Evolutionary conservation across 92 coral and sea anemone genomes (phyloP).

Genomic region (Porites lobata): DNA sequence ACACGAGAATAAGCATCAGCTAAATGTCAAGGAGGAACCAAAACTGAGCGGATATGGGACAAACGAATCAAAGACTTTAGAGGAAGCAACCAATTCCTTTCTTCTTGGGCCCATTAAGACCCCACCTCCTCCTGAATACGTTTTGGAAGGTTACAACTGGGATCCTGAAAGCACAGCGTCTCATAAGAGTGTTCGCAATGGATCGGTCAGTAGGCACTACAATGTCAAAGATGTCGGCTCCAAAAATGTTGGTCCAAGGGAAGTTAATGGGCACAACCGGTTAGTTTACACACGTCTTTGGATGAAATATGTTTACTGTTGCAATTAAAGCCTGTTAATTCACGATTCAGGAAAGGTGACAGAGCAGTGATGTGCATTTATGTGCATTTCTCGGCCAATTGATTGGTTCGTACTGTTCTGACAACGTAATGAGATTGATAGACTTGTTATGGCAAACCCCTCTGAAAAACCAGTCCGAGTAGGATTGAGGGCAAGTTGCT

Average conservation of each 20-base stretch:
- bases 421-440: no score
- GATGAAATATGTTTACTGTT: slow-evolving; percentile 19
- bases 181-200: slow-evolving; percentile 10
- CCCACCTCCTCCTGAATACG: slow-evolving; percentile 37
- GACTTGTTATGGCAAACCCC: no score
- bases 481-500: no score
- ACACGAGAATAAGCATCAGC: slow-evolving; percentile 21
- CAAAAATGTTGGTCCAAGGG: neutral
- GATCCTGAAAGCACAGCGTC: neutral
- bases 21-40: slow-evolving; percentile 4
- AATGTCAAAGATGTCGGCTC: neutral
- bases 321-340: neutral
- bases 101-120: slow-evolving; percentile 28
- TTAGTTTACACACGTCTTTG: slow-evolving; percentile 19
- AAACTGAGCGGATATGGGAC: slow-evolving; percentile 25
- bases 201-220: slow-evolving; percentile 1
- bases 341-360: neutral
- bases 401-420: neutral
- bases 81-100: slow-evolving; percentile 15
- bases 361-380: neutral
- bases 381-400: no score
- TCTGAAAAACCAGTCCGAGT: no score
- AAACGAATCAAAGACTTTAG: neutral
- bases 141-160: slow-evolving; percentile 27
- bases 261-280: slow-evolving; percentile 24